These are phyloP conservation scores for Clarias platycephalus DNA, from an alignment of 2,797 vertebrate genomes.

Conservation along the genomic window DNA sequence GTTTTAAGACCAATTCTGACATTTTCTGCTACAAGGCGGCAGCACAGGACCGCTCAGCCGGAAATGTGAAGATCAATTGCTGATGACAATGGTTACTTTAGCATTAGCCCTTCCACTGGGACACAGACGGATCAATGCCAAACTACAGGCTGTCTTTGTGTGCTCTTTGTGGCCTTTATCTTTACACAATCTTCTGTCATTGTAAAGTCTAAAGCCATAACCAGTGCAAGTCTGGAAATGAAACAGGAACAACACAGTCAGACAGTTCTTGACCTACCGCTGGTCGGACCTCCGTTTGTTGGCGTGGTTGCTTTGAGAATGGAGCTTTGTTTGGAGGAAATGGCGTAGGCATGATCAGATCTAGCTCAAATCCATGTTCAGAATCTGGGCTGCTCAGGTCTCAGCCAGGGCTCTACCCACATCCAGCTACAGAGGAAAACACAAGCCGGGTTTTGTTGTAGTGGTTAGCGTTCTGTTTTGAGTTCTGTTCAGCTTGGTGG, in stretches of 20 bases:
- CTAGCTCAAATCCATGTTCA: constrained; percentile 1
- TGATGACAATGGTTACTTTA: constrained; percentile 72
- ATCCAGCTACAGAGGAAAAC: constrained; percentile 70
- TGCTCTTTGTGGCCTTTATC: constrained; percentile 36
- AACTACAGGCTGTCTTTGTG: constrained; percentile 60
- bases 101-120: constrained; percentile 59
- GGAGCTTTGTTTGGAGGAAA: constrained; percentile 1
- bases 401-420: constrained; percentile 19
- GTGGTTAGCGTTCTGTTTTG: constrained; percentile 60
- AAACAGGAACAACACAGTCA: neutral
- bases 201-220: neutral
- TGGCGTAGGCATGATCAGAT: constrained; percentile 10
- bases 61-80: constrained; percentile 68
- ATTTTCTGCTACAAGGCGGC: constrained; percentile 58
- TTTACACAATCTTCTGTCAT: neutral
- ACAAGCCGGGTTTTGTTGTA: constrained; percentile 68
- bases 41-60: constrained; percentile 57
- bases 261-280: neutral
- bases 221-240: neutral
- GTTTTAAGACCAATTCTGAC: constrained; percentile 55
- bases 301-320: constrained; percentile 9
- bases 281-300: neutral
- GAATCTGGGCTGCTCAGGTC: neutral
- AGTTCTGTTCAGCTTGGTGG: neutral
- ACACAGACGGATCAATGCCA: constrained; percentile 67